Evolutionary conservation across 1,140 invertebrate species (phyloP).

Genomic region (Anastrepha obliqua): DNA sequence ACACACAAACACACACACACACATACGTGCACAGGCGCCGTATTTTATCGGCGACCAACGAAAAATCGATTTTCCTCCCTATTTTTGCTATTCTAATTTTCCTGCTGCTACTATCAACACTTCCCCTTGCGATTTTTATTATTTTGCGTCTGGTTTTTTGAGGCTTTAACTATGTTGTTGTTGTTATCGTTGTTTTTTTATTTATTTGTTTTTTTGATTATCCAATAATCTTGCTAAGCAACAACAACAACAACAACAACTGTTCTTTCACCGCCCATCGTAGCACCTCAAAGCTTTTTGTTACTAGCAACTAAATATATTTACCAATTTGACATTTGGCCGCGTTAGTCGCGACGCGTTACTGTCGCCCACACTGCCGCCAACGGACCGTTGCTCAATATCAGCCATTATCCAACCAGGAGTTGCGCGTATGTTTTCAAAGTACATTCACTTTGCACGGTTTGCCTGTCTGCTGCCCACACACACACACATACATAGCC

Average conservation of each 20-base stretch:
- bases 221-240: background rate
- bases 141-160: background rate
- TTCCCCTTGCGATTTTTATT: background rate
- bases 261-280: background rate
- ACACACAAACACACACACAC: background rate
- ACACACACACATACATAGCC: background rate
- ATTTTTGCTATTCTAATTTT: background rate
- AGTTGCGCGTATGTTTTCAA: background rate
- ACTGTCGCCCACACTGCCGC: background rate
- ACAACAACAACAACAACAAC: background rate
- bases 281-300: background rate
- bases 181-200: background rate
- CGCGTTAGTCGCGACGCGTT: background rate
- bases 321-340: background rate
- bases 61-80: conserved; percentile 47
- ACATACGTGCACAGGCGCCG: background rate
- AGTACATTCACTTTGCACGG: conserved; percentile 30
- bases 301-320: background rate
- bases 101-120: background rate
- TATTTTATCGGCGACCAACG: conserved; percentile 8
- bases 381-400: background rate
- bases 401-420: background rate
- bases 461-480: background rate
- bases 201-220: background rate
- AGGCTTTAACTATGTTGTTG: background rate